Evolutionary conservation across 2,888 invertebrate genomes (phyloP).

Genomic region (Eupithecia dodoneata): DNA sequence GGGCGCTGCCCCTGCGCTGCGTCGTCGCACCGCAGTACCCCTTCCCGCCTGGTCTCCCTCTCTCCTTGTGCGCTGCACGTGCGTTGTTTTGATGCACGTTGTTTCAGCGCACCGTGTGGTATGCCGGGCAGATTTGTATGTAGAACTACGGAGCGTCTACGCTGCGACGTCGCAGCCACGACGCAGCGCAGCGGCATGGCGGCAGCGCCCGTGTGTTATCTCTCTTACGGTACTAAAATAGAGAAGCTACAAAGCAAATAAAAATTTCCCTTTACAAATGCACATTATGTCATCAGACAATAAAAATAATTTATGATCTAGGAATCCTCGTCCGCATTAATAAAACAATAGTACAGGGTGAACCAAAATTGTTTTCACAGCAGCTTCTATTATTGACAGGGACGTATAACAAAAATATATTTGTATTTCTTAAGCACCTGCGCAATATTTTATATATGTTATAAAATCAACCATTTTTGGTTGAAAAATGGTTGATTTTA

Average conservation of each 20-base stretch:
- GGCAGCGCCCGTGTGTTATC: too few relatives aligned
- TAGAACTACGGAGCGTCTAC: too few relatives aligned
- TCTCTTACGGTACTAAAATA: neutral
- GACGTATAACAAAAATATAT: neutral
- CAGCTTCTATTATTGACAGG: neutral
- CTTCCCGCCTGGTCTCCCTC: too few relatives aligned
- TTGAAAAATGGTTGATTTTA: neutral
- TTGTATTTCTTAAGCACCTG: neutral
- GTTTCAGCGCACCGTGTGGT: too few relatives aligned
- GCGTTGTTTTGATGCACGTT: too few relatives aligned
- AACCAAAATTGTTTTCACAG: neutral
- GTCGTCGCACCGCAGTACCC: too few relatives aligned
- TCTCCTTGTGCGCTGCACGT: too few relatives aligned
- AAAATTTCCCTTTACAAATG: constrained; percentile 7
- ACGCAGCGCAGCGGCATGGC: too few relatives aligned
- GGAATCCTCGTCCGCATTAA: constrained; percentile 23
- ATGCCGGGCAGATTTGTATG: too few relatives aligned
- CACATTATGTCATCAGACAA: constrained; percentile 24
- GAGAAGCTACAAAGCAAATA: neutral
- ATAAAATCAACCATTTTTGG: too few relatives aligned
- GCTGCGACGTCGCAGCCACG: too few relatives aligned
- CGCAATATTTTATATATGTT: neutral
- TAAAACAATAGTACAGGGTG: constrained; percentile 23
- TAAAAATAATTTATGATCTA: constrained; percentile 28
- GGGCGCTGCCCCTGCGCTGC: too few relatives aligned